phyloP scores from a whole-genome alignment of 2,797 vertebrate genomes.

The Chromis chromis region DNA sequence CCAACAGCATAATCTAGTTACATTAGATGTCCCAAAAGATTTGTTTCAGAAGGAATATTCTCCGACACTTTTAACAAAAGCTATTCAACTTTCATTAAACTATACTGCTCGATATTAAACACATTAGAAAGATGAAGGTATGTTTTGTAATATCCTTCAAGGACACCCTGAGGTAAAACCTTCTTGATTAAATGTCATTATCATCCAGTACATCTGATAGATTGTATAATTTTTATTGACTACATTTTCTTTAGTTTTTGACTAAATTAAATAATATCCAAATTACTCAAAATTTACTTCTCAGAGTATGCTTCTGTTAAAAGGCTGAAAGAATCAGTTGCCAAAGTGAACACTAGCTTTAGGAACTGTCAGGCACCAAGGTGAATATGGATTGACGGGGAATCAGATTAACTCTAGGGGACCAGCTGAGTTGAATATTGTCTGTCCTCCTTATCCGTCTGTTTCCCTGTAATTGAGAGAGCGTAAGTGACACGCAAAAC shows the following conservation, averaged over 20 bases:
- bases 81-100: constrained; percentile 38
- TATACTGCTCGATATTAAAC: constrained; percentile 39
- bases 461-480: constrained; percentile 5
- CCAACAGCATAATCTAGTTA: background rate
- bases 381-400: constrained; percentile 12
- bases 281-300: background rate
- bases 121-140: constrained; percentile 7
- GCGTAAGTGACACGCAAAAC: background rate
- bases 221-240: background rate
- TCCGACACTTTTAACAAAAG: constrained; percentile 12
- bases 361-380: background rate
- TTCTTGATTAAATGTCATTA: background rate
- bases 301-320: background rate
- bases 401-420: constrained; percentile 9
- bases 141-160: constrained; percentile 19
- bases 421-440: background rate
- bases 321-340: background rate
- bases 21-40: constrained; percentile 19
- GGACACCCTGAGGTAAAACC: background rate
- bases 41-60: constrained; percentile 22
- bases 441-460: background rate
- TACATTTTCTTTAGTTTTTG: background rate
- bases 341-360: background rate
- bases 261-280: background rate
- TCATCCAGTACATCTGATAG: background rate